Percentiles rank a stretch among this genome's conserved stretches.
These are phyloP conservation scores for Petrocephalus zakoni DNA, from an alignment of 2,113 vertebrate species.

Conservation along the genomic window DNA sequence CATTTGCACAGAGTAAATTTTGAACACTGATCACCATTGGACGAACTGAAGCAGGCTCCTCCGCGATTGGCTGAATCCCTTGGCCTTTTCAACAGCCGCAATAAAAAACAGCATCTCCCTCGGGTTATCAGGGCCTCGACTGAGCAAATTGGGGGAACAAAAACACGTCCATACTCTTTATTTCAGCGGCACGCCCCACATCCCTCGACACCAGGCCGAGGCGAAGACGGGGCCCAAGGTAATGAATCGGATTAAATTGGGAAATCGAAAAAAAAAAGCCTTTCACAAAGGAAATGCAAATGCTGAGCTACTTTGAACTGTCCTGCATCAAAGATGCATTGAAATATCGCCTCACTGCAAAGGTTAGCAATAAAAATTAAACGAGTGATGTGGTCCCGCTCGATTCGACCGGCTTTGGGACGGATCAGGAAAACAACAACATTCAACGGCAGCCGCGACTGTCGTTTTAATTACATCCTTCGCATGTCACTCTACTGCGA, in stretches of 20 bases:
- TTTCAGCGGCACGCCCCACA: not conserved
- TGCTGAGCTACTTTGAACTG: conserved; percentile 15
- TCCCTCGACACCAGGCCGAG: not conserved
- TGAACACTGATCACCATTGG: not conserved
- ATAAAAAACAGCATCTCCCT: not conserved
- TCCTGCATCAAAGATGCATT: conserved; percentile 17
- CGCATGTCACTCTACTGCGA: not conserved
- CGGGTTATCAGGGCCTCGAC: not conserved
- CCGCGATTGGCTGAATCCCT: not conserved
- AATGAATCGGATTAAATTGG: conserved; percentile 19
- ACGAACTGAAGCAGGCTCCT: not conserved
- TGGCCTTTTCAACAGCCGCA: conserved; percentile 1
- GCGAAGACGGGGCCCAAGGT: not conserved
- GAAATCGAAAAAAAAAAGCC: conserved; percentile 7
- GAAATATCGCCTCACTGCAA: conserved; percentile 1
- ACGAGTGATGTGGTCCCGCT: not conserved
- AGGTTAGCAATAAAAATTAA: conserved; percentile 22
- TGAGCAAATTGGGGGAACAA: not conserved
- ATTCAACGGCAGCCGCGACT: not conserved
- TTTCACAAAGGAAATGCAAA: conserved; percentile 23
- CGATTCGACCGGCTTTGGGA: not conserved
- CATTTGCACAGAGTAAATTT: not conserved
- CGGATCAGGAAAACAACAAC: not conserved
- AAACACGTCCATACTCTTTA: not conserved
- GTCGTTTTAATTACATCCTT: conserved; percentile 16